Evolutionary conservation across 2,888 invertebrate genomes (phyloP).

Genomic region (Ennomos erosarius): DNA sequence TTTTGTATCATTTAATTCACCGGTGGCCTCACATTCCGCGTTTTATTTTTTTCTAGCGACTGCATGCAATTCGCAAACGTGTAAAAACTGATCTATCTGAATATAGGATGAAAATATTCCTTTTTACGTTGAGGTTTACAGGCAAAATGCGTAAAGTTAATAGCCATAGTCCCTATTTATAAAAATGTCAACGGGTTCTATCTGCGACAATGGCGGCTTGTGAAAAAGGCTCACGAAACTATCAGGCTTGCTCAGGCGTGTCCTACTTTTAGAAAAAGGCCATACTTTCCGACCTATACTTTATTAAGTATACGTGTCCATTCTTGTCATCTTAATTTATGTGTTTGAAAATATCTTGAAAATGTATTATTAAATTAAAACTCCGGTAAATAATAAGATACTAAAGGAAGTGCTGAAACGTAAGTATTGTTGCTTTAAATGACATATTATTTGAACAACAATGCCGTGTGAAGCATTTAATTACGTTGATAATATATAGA

Average conservation of each 20-base stretch:
- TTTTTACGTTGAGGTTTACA: conserved; percentile 27
- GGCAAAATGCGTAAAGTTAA: conserved; percentile 31
- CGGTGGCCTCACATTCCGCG: conserved; percentile 19
- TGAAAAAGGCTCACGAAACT: conserved; percentile 24
- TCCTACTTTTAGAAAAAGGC: conserved; percentile 12
- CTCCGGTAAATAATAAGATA: too few species aligned
- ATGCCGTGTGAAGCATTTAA: too few species aligned
- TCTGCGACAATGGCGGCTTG: conserved; percentile 26
- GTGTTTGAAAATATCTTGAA: too few species aligned
- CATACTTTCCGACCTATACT: too few species aligned
- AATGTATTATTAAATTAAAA: too few species aligned
- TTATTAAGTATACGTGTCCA: too few species aligned
- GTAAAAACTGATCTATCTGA: conserved; percentile 26
- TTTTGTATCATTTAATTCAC: conserved; percentile 26
- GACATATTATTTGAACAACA: too few species aligned
- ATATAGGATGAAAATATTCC: conserved; percentile 21
- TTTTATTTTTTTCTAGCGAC: conserved; percentile 25
- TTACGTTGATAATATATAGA: too few species aligned
- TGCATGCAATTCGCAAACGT: conserved; percentile 27
- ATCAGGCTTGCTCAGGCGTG: conserved; percentile 26
- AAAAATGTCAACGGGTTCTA: conserved; percentile 32
- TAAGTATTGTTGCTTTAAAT: too few species aligned
- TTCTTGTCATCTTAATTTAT: too few species aligned
- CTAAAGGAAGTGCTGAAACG: too few species aligned
- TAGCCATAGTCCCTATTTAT: conserved; percentile 28